Evolutionary conservation across 1,140 invertebrate species (phyloP).

Genomic region (Zaprionus gabonicus): DNA sequence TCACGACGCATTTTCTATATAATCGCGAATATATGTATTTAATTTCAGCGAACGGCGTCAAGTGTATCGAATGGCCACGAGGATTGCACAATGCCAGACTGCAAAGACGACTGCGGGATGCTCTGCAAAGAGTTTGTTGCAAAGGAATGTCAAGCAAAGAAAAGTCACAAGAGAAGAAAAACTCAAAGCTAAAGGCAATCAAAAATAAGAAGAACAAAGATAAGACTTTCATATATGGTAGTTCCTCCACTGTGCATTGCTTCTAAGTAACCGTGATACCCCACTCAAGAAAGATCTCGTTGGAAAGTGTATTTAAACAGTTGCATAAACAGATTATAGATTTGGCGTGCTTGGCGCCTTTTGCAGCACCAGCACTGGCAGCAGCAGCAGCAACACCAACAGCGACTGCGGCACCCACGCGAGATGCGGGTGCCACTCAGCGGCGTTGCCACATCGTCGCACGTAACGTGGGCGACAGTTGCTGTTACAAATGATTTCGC

Average conservation of each 20-base stretch:
- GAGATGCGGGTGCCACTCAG: constrained; percentile 32
- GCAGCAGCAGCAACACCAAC: constrained; percentile 6
- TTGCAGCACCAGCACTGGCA: constrained; percentile 12
- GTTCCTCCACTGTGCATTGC: background rate
- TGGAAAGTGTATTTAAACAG: constrained; percentile 60
- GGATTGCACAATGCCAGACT: background rate
- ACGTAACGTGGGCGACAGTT: constrained; percentile 61
- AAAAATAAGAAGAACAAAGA: background rate
- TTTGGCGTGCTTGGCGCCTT: constrained; percentile 62
- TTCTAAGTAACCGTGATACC: background rate
- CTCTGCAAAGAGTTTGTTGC: background rate
- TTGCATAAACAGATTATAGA: constrained; percentile 75
- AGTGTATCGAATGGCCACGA: constrained; percentile 73
- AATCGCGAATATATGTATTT: constrained; percentile 59
- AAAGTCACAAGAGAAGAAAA: background rate
- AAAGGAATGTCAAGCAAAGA: too few species aligned
- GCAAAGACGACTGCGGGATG: background rate
- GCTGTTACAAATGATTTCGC: constrained; percentile 77
- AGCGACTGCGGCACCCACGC: constrained; percentile 20
- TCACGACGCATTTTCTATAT: constrained; percentile 76
- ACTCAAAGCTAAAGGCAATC: background rate
- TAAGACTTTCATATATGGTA: too few species aligned
- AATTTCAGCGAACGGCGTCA: constrained; percentile 66
- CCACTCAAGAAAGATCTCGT: background rate
- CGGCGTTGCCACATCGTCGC: constrained; percentile 69